A percentile compares a stretch with the other conserved stretches of the same genome.
Evolutionary conservation across 2,113 vertebrate species (phyloP).

Genomic region (Macaca nemestrina): DNA sequence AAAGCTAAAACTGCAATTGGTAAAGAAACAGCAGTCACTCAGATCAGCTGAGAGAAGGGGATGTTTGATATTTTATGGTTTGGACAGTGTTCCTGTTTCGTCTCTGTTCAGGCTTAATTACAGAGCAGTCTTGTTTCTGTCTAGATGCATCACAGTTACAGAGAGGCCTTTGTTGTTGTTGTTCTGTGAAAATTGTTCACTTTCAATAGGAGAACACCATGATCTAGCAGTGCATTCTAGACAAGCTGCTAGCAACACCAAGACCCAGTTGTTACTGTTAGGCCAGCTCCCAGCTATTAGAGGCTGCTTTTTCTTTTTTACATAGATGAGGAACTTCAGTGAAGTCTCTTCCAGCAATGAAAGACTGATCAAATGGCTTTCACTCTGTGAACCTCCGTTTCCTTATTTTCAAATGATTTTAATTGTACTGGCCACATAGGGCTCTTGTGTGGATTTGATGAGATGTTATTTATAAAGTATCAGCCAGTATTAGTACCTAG

Average conservation of each 20-base stretch:
- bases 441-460: background rate
- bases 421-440: background rate
- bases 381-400: background rate
- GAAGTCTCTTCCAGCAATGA: background rate
- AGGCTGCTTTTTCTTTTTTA: background rate
- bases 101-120: background rate
- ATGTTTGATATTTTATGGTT: background rate
- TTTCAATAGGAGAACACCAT: background rate
- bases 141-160: background rate
- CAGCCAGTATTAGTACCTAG: background rate
- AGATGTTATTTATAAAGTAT: background rate
- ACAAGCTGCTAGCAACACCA: background rate
- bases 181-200: background rate
- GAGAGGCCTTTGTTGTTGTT: background rate
- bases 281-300: background rate
- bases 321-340: background rate
- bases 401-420: background rate
- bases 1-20: background rate
- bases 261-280: background rate
- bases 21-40: background rate
- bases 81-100: background rate
- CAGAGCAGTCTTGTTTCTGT: background rate
- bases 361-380: background rate
- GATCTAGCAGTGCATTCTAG: background rate
- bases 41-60: background rate